Percentiles rank a stretch among this genome's conserved stretches.
These are phyloP conservation scores for Drosophila tripunctata DNA, from an alignment of 2,888 invertebrate species.

Conservation along the genomic window DNA sequence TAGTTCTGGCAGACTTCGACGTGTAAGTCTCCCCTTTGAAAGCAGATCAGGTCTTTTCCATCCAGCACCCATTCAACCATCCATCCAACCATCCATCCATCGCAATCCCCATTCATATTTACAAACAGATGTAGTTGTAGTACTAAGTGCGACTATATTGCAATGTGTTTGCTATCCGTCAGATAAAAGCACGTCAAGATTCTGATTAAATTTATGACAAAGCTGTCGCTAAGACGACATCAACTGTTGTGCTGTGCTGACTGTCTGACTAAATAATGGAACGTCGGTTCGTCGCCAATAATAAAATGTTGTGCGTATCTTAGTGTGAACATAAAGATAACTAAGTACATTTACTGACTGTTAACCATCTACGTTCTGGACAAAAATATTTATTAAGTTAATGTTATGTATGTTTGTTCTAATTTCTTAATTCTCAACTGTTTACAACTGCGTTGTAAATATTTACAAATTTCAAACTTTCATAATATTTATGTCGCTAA, in stretches of 20 bases:
- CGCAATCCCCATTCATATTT: conserved; percentile 11
- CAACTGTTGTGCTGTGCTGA: no score
- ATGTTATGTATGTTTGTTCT: not conserved
- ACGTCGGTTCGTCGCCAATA: conserved; percentile 16
- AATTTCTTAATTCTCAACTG: conserved; percentile 34
- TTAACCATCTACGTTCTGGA: not conserved
- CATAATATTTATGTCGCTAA: not conserved
- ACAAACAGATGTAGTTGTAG: conserved; percentile 3
- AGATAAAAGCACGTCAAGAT: conserved; percentile 49
- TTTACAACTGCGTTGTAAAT: not conserved
- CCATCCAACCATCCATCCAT: conserved; percentile 4
- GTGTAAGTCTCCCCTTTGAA: not conserved
- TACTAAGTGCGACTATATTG: not conserved
- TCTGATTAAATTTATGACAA: conserved; percentile 78
- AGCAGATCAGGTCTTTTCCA: conserved; percentile 12
- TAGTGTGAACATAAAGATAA: conserved; percentile 53
- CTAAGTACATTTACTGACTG: conserved; percentile 7
- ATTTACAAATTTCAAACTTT: not conserved
- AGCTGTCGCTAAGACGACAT: conserved; percentile 51
- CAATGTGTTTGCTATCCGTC: conserved; percentile 4
- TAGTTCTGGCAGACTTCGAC: not conserved
- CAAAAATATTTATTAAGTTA: not conserved
- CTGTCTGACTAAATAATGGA: conserved; percentile 14
- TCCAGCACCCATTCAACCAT: not conserved
- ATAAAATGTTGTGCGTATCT: conserved; percentile 47